Evolutionary conservation across 2,888 invertebrate genomes (phyloP), one percentile per base, ranked within the genome.

Genomic region (Drosophila formosana): DNA sequence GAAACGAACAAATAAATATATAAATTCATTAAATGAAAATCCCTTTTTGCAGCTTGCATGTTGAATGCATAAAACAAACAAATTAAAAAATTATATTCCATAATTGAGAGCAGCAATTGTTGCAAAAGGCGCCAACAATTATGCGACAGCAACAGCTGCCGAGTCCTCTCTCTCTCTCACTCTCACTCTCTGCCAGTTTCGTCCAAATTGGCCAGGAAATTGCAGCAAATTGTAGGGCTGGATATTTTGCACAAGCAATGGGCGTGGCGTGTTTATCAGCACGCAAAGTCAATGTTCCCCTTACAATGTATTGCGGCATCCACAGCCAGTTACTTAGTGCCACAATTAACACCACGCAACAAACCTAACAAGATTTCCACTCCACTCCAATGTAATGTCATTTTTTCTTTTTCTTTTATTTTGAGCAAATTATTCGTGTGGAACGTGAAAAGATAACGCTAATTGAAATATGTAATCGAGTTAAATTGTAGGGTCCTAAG

Each of bases 71-170:
- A 65, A 68, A 77, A 68, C 72, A 75, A 88, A 83, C 71, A 69
- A 65, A 77, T 80, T 85, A 55, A 68, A 86, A 68, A 75, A 68
- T 68, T 72, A 79, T 72, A 61, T 73, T 56, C 45, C 88, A 82
- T 88, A 82, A 86, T 86, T 88, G 80, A 75, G 80, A 70, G 62
- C 46, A 46, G 78, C 65, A 65, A 56, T 56, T 71, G 77, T 51
- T 50, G 73, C 66, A 56, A 25, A 32, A 46, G 79, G 75, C 75
- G 79, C 79, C 75, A 63, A 43, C 69, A 69, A 79, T 75, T 79
- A 75, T 74, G 75, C 75, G 75, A 75, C 75, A 78, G 55, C 18
- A 18, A 70, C 52, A 41, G 53, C 53, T 43, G 46, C 53, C 46
- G 45, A 11, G 37, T 34, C 11, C 34, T 34, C 34, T 34, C 34